A percentile compares a stretch with the other conserved stretches of the same genome.
Conservation (phyloP, 2,888 invertebrate genomes). For the Lissonota sp. region DNA sequence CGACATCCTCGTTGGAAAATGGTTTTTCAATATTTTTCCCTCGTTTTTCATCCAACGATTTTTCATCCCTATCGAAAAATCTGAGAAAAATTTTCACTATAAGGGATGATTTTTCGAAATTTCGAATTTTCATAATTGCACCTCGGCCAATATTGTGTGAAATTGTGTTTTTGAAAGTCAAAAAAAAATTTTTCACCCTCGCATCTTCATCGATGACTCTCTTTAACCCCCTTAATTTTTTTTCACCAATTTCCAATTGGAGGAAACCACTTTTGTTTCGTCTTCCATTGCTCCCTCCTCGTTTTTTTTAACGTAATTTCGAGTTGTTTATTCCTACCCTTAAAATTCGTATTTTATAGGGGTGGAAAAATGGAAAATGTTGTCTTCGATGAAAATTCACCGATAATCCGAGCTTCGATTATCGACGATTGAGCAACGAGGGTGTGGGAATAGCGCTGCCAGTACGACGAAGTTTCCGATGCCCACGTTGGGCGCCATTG, state of each 20-base stretch:
- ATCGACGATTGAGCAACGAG: constrained; percentile 51
- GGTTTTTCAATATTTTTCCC: not conserved
- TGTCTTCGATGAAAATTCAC: constrained; percentile 13
- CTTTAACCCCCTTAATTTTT: too few species aligned
- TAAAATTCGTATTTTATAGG: too few species aligned
- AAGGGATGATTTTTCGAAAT: not conserved
- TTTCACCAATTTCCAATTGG: too few species aligned
- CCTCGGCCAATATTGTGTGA: too few species aligned
- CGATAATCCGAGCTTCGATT: constrained; percentile 58
- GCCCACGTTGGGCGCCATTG: constrained; percentile 76
- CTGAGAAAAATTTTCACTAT: not conserved
- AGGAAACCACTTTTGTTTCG: too few species aligned
- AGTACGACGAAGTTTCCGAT: constrained; percentile 44
- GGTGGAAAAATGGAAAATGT: too few species aligned
- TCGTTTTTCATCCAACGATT: not conserved
- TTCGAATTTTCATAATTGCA: not conserved
- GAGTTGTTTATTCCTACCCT: too few species aligned
- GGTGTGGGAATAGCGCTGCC: constrained; percentile 30
- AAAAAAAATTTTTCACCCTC: too few species aligned
- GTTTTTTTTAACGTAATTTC: too few species aligned
- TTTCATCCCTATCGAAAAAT: not conserved
- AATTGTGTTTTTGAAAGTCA: too few species aligned
- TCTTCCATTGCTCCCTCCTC: too few species aligned
- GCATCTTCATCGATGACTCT: too few species aligned
- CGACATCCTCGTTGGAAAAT: constrained; percentile 37